Evolutionary conservation across 2,797 vertebrate genomes (phyloP).

Genomic region (Acrocephalus scirpaceus): DNA sequence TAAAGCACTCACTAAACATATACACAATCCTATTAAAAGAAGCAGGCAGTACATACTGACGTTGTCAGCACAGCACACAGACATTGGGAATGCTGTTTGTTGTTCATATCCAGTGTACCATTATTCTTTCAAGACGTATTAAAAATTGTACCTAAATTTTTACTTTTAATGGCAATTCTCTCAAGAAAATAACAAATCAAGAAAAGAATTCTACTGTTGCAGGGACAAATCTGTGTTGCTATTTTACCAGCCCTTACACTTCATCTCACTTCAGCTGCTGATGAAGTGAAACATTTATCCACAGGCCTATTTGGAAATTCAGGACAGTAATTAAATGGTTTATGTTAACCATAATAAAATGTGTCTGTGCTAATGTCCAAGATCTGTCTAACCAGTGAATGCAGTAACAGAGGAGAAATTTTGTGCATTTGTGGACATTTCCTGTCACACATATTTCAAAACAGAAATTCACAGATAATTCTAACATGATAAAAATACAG

Average conservation of each 20-base stretch:
- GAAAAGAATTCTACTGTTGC: not conserved
- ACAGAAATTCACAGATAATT: not conserved
- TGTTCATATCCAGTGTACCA: not conserved
- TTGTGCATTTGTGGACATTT: not conserved
- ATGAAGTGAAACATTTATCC: not conserved
- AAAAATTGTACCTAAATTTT: not conserved
- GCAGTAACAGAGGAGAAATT: not conserved
- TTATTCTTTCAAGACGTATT: not conserved
- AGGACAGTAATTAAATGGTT: slow-evolving; percentile 19
- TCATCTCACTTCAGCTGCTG: not conserved
- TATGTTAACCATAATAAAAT: not conserved
- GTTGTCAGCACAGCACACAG: not conserved
- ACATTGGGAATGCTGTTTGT: not conserved
- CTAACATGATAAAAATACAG: not conserved
- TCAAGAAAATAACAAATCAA: not conserved
- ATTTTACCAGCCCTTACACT: not conserved
- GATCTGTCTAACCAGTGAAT: not conserved
- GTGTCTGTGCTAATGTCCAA: not conserved
- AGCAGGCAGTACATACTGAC: not conserved
- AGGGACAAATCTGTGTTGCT: not conserved
- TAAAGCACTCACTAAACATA: slow-evolving; percentile 24
- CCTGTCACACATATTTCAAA: not conserved
- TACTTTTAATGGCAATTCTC: not conserved
- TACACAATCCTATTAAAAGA: slow-evolving; percentile 42
- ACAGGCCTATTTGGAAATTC: not conserved